Conservation (phyloP, 2,888 invertebrate species). For the Pardosa pseudoannulata region DNA sequence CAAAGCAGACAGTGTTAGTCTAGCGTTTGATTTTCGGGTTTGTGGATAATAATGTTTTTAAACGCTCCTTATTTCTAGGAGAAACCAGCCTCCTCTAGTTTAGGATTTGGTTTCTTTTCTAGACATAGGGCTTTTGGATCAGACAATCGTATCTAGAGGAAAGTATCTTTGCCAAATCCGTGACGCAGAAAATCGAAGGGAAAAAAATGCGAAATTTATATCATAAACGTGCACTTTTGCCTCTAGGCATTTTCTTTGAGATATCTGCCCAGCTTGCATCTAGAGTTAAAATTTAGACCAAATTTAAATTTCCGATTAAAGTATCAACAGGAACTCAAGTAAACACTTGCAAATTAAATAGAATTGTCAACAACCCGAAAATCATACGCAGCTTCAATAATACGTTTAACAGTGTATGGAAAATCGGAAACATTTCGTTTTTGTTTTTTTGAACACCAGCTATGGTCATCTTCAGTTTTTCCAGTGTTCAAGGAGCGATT, state of each 20-base stretch:
- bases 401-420: constrained; percentile 6
- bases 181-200: neutral
- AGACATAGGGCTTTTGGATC: neutral
- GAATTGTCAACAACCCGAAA: constrained; percentile 30
- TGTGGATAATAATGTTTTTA: neutral
- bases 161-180: constrained; percentile 7
- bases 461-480: constrained; percentile 8
- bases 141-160: neutral
- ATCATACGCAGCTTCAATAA: constrained; percentile 37
- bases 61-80: neutral
- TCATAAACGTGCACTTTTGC: neutral
- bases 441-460: neutral
- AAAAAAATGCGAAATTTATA: neutral
- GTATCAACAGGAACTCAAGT: too few species aligned
- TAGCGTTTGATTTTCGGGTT: constrained; percentile 57
- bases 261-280: constrained; percentile 1
- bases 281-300: neutral
- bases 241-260: neutral
- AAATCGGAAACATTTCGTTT: constrained; percentile 26
- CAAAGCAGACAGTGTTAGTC: constrained; percentile 34
- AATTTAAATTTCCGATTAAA: neutral
- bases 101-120: neutral
- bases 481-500: neutral
- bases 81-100: neutral
- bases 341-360: neutral